These are phyloP conservation scores for Hemibagrus guttatus DNA, from an alignment of 2,797 vertebrate genomes.

Conservation along the genomic window DNA sequence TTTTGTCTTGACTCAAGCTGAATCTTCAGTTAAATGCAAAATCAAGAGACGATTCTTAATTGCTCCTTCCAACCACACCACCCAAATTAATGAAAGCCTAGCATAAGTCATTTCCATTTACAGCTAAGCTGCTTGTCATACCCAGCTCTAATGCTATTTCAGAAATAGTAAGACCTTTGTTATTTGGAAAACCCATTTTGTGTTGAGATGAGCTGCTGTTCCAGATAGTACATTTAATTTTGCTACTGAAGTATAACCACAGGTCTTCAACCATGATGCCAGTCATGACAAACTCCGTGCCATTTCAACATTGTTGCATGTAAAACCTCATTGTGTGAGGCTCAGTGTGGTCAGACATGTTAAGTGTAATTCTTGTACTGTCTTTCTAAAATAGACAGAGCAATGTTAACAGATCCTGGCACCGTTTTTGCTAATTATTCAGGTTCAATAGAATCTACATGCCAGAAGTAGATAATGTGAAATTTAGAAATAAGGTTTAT, in stretches of 20 bases:
- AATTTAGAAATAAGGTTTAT: neutral
- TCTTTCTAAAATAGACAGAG: neutral
- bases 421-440: neutral
- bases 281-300: neutral
- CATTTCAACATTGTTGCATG: neutral
- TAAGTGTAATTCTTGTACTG: neutral
- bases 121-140: neutral
- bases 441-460: slow-evolving; percentile 6
- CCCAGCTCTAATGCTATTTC: neutral
- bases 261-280: neutral
- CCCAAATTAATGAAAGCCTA: neutral
- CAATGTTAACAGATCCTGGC: neutral
- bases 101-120: neutral
- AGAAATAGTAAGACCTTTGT: neutral
- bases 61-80: neutral
- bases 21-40: neutral
- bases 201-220: neutral
- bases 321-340: too few relatives aligned
- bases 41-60: neutral
- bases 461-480: neutral
- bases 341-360: neutral
- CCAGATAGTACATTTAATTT: neutral
- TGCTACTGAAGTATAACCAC: neutral
- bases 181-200: neutral
- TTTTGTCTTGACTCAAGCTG: neutral